Conservation (phyloP, 2,113 vertebrate species). For the Osmerus mordax region DNA sequence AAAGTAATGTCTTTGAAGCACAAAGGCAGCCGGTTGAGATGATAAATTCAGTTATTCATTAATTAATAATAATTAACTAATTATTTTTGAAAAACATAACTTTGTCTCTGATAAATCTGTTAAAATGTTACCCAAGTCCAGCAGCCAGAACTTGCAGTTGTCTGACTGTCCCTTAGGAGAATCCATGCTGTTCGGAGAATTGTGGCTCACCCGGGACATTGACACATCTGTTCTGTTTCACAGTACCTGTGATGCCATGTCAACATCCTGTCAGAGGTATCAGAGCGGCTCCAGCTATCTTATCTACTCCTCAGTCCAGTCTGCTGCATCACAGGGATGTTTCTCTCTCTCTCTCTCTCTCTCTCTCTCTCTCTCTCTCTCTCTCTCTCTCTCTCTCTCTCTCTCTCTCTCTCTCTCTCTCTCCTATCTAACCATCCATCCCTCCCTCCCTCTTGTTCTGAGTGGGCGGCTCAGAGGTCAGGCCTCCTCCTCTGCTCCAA, state of each 20-base stretch:
- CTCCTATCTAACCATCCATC: slow-evolving; percentile 3
- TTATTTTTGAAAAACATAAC: too few relatives aligned
- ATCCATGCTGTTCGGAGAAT: slow-evolving; percentile 71
- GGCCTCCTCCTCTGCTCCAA: slow-evolving; percentile 72
- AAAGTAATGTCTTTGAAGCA: too few relatives aligned
- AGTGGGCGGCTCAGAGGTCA: slow-evolving; percentile 71
- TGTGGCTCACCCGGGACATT: slow-evolving; percentile 74
- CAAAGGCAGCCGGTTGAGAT: too few relatives aligned
- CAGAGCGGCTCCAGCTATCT: too few relatives aligned
- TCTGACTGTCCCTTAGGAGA: slow-evolving; percentile 73
- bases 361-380: slow-evolving; percentile 24
- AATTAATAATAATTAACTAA: too few relatives aligned
- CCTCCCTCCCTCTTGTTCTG: slow-evolving; percentile 15
- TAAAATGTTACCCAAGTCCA: slow-evolving; percentile 86
- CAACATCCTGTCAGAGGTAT: slow-evolving; percentile 19
- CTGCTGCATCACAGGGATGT: slow-evolving; percentile 28
- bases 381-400: not conserved
- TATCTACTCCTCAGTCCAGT: too few relatives aligned
- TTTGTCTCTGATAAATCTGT: too few relatives aligned
- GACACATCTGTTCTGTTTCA: slow-evolving; percentile 80
- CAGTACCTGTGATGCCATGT: too few relatives aligned
- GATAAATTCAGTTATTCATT: too few relatives aligned
- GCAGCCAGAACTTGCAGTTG: slow-evolving; percentile 93
- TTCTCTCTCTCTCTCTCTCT: slow-evolving; percentile 40
- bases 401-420: slow-evolving; percentile 39